Evolutionary conservation across 2,888 invertebrate genomes (phyloP), one percentile per base, ranked within the genome.

Genomic region (Drosophila quinaria): DNA sequence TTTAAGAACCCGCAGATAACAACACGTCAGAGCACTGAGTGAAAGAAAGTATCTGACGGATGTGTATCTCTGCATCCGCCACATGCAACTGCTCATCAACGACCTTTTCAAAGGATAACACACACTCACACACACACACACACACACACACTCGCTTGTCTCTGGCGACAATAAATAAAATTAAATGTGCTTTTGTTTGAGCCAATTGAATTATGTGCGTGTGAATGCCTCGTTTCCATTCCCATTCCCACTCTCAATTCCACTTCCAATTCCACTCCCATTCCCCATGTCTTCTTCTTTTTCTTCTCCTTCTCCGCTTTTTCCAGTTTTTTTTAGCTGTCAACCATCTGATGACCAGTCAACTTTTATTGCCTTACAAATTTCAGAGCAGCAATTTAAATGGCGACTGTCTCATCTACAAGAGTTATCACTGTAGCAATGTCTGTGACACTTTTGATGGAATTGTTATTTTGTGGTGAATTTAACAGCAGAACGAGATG

Each of bases 181-280:
- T 79, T 78, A 80, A 86, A 89, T 89, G 86, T 83, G 83, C 80
- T 89, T 89, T 87, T 86, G 83, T 87, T 87, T 86, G 78, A 73
- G 71, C 78, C 87, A 84, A 90, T 90, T 90, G 90, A 90, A 90
- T 90, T 90, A 90, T 90, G 91, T 87, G 88, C 91, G 88, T 90
- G 91, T 88, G 90, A 90, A 90, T 87, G 77, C 68, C 73, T 75
- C 74, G 65, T 66, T 80, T 73, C 47, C 46, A 33, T 35, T 33
- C 6, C 46, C 19, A 41, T 11, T 44, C 5, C 15, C 29, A 29
- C 4, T 22, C 52, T 56, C 69, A 35, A 47, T 70, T 56, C 56
- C 65, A 66, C 19, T 55, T 42, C 44, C 63, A 29, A 13, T 52
- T 13, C 49, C 13, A 41, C 8, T 15, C 3, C 35, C 22, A 47